Percentiles rank a stretch among this genome's conserved stretches.
Evolutionary conservation across 2,888 invertebrate genomes (phyloP).

Genomic region (Yponomeuta plumbellus): DNA sequence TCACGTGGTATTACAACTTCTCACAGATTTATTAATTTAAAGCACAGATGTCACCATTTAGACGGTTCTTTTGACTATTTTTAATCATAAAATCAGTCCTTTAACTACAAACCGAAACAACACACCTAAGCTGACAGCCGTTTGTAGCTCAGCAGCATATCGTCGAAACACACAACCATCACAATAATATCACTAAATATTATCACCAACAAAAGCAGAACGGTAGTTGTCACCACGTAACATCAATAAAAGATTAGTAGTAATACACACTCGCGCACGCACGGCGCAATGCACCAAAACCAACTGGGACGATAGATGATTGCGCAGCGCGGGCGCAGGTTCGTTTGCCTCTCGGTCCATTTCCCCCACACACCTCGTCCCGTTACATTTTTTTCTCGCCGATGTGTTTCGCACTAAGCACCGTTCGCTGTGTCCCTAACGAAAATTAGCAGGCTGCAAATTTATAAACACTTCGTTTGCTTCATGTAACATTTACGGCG

Average conservation of each 20-base stretch:
- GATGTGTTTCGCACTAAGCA: conserved; percentile 10
- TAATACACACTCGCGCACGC: conserved; percentile 41
- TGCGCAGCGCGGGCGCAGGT: conserved; percentile 60
- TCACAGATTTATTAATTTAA: too few relatives aligned
- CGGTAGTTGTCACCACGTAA: conserved; percentile 9
- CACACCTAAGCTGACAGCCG: conserved; percentile 3
- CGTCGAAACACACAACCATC: conserved; percentile 5
- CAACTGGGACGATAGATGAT: conserved; percentile 71
- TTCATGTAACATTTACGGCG: too few relatives aligned
- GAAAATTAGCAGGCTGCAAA: not conserved
- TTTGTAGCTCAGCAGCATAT: conserved; percentile 1
- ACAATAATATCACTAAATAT: not conserved
- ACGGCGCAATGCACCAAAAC: conserved; percentile 70
- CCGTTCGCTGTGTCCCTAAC: not conserved
- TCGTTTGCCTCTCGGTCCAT: conserved; percentile 58
- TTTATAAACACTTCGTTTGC: not conserved
- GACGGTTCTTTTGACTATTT: not conserved
- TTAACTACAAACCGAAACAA: not conserved
- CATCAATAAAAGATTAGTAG: not conserved
- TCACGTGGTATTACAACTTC: too few relatives aligned
- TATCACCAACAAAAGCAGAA: not conserved
- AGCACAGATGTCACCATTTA: not conserved
- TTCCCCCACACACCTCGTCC: conserved; percentile 72
- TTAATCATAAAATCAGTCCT: not conserved
- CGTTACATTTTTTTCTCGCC: conserved; percentile 57